phyloP scores from a whole-genome alignment of 64 coral and sea anemone species.

The Catalaphyllia jardinei region DNA sequence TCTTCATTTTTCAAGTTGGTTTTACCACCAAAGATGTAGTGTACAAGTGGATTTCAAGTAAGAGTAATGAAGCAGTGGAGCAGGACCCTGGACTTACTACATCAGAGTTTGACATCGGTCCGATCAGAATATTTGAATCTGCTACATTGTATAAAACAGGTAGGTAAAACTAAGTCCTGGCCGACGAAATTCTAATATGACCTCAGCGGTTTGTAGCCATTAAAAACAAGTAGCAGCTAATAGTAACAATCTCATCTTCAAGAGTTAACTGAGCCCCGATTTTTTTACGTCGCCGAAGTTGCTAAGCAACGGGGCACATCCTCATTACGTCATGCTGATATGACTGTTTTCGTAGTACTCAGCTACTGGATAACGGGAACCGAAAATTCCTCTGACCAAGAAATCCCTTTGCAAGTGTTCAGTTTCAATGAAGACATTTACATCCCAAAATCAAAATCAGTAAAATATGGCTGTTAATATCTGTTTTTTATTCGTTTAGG shows the following conservation, averaged over 20 bases:
- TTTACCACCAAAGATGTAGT: conserved; percentile 39
- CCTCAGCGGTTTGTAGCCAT: too few relatives aligned
- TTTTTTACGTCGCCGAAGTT: too few relatives aligned
- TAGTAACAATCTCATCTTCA: too few relatives aligned
- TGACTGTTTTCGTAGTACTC: not conserved
- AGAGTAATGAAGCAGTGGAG: conserved; percentile 9
- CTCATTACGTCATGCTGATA: not conserved
- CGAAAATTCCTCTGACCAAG: too few relatives aligned
- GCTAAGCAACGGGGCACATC: too few relatives aligned
- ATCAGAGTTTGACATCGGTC: conserved; percentile 47
- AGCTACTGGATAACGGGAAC: too few relatives aligned
- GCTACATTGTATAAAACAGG: conserved; percentile 9
- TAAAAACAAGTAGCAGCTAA: too few relatives aligned
- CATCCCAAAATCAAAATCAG: not conserved
- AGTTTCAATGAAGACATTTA: too few relatives aligned
- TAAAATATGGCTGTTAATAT: not conserved
- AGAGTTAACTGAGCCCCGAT: too few relatives aligned
- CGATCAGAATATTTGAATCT: conserved; percentile 28
- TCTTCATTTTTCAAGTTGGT: conserved; percentile 15
- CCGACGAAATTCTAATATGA: too few relatives aligned
- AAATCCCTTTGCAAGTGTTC: too few relatives aligned
- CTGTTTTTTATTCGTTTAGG: conserved; percentile 1
- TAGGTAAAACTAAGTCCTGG: not conserved
- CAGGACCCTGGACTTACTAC: not conserved
- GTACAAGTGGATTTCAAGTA: conserved; percentile 33